Evolutionary conservation across 2,888 invertebrate genomes (phyloP).

Genomic region (Ashinkailepas kermadecensis): DNA sequence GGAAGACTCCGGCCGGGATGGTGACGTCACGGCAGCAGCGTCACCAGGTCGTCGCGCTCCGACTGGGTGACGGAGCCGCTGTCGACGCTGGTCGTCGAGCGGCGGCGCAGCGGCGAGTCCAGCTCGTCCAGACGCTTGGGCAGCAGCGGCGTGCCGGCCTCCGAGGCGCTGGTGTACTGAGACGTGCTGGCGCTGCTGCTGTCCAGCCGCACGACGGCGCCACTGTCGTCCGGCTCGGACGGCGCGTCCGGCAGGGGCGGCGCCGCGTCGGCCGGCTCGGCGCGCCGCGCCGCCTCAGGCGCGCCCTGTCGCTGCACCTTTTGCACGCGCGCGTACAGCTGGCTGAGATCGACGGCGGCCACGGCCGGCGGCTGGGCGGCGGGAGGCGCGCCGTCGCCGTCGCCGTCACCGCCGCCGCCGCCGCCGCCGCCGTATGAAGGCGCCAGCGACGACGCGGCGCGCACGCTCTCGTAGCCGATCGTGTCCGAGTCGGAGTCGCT

Average conservation of each 20-base stretch:
- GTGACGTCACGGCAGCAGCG: not conserved
- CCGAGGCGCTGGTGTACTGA: constrained; percentile 10
- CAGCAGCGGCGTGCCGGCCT: constrained; percentile 16
- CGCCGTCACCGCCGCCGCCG: not conserved
- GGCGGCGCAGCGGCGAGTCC: constrained; percentile 5
- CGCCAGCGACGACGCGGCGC: not conserved
- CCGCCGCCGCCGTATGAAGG: not conserved
- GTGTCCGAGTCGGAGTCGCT: constrained; percentile 12
- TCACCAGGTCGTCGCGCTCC: not conserved
- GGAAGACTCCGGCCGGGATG: not conserved
- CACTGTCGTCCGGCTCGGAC: not conserved
- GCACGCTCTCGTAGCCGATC: constrained; percentile 17
- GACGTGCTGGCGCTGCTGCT: constrained; percentile 20
- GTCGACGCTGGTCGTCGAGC: constrained; percentile 10
- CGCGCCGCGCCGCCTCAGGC: not conserved
- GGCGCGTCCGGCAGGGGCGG: not conserved
- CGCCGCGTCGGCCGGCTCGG: too few relatives aligned
- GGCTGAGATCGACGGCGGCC: constrained; percentile 3
- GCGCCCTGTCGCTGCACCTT: not conserved
- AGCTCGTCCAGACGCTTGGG: not conserved
- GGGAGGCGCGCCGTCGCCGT: not conserved
- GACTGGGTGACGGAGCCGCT: constrained; percentile 10
- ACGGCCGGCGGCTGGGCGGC: not conserved
- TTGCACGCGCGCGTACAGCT: constrained; percentile 8
- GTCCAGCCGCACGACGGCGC: not conserved